Conservation (phyloP, 2,797 vertebrate species). For the Spondyliosoma cantharus region DNA sequence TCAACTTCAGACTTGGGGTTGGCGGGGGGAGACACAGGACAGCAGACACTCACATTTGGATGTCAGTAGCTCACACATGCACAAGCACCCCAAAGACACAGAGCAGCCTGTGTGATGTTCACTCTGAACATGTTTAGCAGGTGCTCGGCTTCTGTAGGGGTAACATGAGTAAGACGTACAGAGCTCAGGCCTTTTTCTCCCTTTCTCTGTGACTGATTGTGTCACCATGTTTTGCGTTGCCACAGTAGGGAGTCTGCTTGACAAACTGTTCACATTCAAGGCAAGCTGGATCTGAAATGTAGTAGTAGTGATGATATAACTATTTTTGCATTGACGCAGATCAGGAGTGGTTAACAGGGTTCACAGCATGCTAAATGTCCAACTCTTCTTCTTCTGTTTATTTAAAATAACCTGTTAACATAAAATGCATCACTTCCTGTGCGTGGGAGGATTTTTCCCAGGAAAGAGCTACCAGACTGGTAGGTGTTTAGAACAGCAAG, state of each 20-base stretch:
- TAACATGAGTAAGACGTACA: not conserved
- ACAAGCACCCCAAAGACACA: not conserved
- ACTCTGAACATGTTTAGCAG: slow-evolving; percentile 6
- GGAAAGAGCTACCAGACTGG: slow-evolving; percentile 58
- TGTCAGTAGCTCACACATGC: not conserved
- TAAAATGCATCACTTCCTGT: slow-evolving; percentile 61
- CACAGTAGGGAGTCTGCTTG: slow-evolving; percentile 10
- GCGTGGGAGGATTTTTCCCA: slow-evolving; percentile 56
- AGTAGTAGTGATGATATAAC: not conserved
- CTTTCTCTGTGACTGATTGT: slow-evolving; percentile 19
- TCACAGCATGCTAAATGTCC: slow-evolving; percentile 15
- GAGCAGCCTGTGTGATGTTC: not conserved
- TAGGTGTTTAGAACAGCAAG: slow-evolving; percentile 63
- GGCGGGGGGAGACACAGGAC: slow-evolving; percentile 13
- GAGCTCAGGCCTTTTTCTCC: not conserved
- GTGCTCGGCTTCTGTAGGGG: slow-evolving; percentile 2
- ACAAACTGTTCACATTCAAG: slow-evolving; percentile 21
- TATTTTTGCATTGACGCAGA: slow-evolving; percentile 18
- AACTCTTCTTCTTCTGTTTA: slow-evolving; percentile 25
- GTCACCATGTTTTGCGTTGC: slow-evolving; percentile 35
- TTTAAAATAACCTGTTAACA: slow-evolving; percentile 43
- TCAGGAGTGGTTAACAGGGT: not conserved
- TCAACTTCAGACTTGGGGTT: not conserved
- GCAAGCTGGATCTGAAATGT: slow-evolving; percentile 33
- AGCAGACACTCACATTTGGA: not conserved